Base-by-base conservation (phyloP, 2,888 invertebrate genomes). In the Lycocerus yunnanus region DNA sequence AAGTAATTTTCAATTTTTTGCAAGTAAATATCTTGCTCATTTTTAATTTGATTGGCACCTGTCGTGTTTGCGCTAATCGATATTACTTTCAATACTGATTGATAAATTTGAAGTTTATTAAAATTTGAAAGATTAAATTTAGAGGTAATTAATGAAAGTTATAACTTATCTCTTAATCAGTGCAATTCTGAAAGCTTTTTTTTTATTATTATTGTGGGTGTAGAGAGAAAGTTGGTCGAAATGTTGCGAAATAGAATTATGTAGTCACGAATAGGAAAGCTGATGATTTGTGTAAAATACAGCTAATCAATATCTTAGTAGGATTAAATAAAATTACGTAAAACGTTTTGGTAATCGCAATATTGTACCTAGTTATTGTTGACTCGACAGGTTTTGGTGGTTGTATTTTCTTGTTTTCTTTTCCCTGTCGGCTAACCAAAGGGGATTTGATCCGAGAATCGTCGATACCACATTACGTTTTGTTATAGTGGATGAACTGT, bases 261-360 rank as follows among this genome's bases (percentile, higher is more conserved):
- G 72, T 72, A 69, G 78, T 78, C 78, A 78, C 78, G 78, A 78
- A 73, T 76, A 66, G 76, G 76, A 78, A 78, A 75, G 69, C 68
- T 63, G 66, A 72, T 71, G 76, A 76, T 76, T 76, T 76, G 74
- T 76, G 66, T 66, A 66, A 71, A 76, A 76, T 72, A 21, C 68
- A 67, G 58, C 20, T 66, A 66, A 65, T 70, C 69, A 66, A 69
- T 68, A 70, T 68, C 69, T 73, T 18, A 8, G 18, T 43, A 18
- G 27, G 27, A 65, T 60, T 69, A 69, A 18, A 66, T 69, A 20
- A 72, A 66, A 73, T 68, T 68, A 68, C 68, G 65, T 73, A 68
- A 65, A 68, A 63, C 14, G 18, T 63, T 70, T 27, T 58, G n/a
- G 58, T 14, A 58, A 69, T 61, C 61, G 59, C 27, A 43, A 20